phyloP scores from a whole-genome alignment of 2,797 vertebrate genomes.

The Mormyrus hasselquistii region DNA sequence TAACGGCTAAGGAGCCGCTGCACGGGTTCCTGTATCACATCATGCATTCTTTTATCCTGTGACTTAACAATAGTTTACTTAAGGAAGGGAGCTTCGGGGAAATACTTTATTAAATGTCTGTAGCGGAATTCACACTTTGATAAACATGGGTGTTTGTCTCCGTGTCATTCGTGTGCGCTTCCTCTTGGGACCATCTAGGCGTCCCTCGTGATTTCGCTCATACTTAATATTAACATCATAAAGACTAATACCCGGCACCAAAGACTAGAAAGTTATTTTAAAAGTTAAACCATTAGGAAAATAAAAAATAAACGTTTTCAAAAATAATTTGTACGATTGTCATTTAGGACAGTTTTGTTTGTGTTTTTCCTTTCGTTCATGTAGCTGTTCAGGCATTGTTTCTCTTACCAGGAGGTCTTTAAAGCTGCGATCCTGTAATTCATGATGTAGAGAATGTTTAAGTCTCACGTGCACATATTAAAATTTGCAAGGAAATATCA shows the following conservation, averaged over 20 bases:
- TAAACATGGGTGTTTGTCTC: neutral
- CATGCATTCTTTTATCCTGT: neutral
- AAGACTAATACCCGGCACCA: neutral
- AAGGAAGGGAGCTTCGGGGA: neutral
- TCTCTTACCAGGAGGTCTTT: neutral
- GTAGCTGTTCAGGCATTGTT: neutral
- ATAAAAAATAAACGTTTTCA: neutral
- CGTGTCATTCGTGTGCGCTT: neutral
- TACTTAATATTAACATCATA: neutral
- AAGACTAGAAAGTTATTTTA: neutral
- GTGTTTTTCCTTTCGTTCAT: neutral
- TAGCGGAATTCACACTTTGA: neutral
- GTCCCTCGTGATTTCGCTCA: neutral
- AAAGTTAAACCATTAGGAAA: neutral
- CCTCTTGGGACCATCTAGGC: neutral
- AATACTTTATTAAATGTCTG: neutral
- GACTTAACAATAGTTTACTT: neutral
- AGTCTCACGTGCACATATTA: neutral
- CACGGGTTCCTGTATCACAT: neutral
- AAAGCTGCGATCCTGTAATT: neutral
- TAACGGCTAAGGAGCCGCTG: neutral
- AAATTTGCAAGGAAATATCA: neutral
- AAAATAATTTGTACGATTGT: neutral
- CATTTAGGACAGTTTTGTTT: neutral
- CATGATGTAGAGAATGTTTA: neutral